Evolutionary conservation across 2,888 invertebrate species (phyloP).

Genomic region (Eilema sororculum): DNA sequence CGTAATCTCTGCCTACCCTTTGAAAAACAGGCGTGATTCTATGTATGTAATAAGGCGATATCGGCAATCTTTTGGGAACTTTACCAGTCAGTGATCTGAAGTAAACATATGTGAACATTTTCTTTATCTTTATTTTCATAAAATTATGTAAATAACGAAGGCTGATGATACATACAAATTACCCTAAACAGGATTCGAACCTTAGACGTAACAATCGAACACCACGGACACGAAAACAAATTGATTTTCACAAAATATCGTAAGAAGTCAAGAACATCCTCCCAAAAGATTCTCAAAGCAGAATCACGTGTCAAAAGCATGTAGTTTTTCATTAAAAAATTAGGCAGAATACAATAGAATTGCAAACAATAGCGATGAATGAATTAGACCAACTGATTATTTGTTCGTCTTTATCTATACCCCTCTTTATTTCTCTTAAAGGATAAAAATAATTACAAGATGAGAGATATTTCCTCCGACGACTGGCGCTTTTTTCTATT

Average conservation of each 20-base stretch:
- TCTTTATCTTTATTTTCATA: too few species aligned
- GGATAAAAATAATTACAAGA: conserved; percentile 87
- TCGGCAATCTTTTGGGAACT: neutral
- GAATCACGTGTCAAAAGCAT: conserved; percentile 38
- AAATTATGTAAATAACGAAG: too few species aligned
- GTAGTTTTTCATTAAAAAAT: conserved; percentile 55
- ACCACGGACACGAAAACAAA: neutral
- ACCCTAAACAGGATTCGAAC: neutral
- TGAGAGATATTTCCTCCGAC: conserved; percentile 79
- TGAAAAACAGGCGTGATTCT: too few species aligned
- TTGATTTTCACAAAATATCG: neutral
- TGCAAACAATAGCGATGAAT: conserved; percentile 59
- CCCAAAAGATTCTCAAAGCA: conserved; percentile 13
- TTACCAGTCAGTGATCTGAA: neutral
- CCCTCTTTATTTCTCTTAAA: conserved; percentile 79
- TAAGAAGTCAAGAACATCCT: neutral
- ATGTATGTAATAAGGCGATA: neutral
- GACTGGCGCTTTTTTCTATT: conserved; percentile 54
- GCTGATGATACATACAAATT: neutral
- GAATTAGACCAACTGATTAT: conserved; percentile 83
- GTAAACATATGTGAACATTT: neutral
- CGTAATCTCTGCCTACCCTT: too few species aligned
- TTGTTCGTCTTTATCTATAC: conserved; percentile 68
- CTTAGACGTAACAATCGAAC: neutral
- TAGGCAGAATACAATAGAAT: conserved; percentile 55